Evolutionary conservation across 2,113 vertebrate genomes (phyloP).

Genomic region (Onychostoma macrolepis): DNA sequence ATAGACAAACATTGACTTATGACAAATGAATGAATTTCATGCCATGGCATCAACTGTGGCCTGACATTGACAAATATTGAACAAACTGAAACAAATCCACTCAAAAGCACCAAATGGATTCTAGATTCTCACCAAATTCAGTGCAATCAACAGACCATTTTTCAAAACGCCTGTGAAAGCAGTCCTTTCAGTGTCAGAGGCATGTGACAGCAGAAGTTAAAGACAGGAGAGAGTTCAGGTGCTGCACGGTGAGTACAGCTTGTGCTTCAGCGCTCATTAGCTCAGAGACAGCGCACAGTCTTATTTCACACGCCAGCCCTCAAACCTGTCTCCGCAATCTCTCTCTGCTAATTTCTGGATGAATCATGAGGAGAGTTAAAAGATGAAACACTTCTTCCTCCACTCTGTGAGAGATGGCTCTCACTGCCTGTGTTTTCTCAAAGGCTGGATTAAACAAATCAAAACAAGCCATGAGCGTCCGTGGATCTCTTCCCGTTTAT

Average conservation of each 20-base stretch:
- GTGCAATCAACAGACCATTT: not conserved
- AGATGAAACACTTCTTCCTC: slow-evolving; percentile 39
- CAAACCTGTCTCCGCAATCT: slow-evolving; percentile 26
- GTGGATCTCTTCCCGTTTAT: not conserved
- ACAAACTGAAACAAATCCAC: slow-evolving; percentile 16
- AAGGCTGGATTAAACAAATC: slow-evolving; percentile 36
- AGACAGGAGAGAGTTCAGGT: not conserved
- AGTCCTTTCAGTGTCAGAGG: not conserved
- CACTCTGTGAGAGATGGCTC: not conserved
- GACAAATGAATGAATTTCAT: not conserved
- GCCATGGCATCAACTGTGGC: not conserved
- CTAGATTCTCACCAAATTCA: not conserved
- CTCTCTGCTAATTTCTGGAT: slow-evolving; percentile 49
- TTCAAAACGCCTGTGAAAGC: not conserved
- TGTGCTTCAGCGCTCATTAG: not conserved
- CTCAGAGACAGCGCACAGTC: not conserved
- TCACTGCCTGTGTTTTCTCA: slow-evolving; percentile 20
- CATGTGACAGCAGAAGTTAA: not conserved
- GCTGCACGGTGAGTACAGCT: not conserved
- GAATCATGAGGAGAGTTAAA: slow-evolving; percentile 41
- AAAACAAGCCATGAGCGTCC: slow-evolving; percentile 12
- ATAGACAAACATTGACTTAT: not conserved
- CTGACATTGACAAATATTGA: not conserved
- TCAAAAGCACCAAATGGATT: not conserved
- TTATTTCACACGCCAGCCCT: slow-evolving; percentile 36